Evolutionary conservation across 2,888 invertebrate species (phyloP).

Genomic region (Melanostoma mellinum): DNA sequence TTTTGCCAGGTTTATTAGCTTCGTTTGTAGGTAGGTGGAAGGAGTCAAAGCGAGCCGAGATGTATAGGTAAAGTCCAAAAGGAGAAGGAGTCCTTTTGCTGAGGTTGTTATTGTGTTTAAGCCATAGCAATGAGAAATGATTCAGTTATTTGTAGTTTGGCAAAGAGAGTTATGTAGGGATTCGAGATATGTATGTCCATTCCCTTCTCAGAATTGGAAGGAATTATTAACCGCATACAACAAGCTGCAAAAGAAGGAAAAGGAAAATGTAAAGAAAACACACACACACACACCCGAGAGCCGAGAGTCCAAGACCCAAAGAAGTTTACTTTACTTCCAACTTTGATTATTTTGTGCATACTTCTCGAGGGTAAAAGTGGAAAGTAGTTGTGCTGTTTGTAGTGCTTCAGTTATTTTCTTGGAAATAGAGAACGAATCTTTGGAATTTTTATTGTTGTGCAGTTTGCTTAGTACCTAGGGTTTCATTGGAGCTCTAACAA

Average conservation of each 20-base stretch:
- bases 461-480: not conserved
- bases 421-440: constrained; percentile 26
- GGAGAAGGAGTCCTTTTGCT: constrained; percentile 38
- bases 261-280: not conserved
- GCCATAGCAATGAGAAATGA: constrained; percentile 37
- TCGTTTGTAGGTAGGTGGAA: not conserved
- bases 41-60: not conserved
- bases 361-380: constrained; percentile 8
- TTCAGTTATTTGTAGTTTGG: constrained; percentile 41
- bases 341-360: constrained; percentile 37
- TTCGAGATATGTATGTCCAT: constrained; percentile 17
- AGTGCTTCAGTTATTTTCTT: constrained; percentile 18
- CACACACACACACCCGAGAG: not conserved
- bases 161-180: constrained; percentile 11
- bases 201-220: not conserved
- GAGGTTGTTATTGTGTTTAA: constrained; percentile 2
- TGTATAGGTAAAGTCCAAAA: constrained; percentile 1
- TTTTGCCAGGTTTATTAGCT: constrained; percentile 53
- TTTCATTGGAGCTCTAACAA: constrained; percentile 27
- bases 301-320: not conserved
- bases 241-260: not conserved
- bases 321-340: not conserved
- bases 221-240: constrained; percentile 6
- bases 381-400: not conserved
- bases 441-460: constrained; percentile 39